phyloP scores from a whole-genome alignment of 1,140 invertebrate species.

The Diorhabda carinulata region DNA sequence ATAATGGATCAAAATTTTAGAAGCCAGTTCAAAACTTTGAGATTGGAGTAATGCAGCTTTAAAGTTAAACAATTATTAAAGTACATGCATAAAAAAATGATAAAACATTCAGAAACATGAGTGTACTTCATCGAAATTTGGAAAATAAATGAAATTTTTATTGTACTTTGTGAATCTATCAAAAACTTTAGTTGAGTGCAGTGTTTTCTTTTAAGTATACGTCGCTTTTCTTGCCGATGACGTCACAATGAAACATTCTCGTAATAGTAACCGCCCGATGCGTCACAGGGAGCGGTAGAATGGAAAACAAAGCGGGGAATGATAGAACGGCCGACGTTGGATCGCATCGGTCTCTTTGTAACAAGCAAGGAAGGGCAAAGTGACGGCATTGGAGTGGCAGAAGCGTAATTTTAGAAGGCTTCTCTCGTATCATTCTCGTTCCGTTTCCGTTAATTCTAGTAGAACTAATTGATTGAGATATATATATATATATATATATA shows the following conservation, averaged over 20 bases:
- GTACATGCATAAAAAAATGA: no score
- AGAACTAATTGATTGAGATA: neutral
- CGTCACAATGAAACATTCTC: conserved; percentile 10
- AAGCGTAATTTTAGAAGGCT: neutral
- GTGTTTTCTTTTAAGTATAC: neutral
- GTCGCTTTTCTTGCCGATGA: neutral
- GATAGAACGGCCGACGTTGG: neutral
- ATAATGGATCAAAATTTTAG: no score
- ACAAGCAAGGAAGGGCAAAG: neutral
- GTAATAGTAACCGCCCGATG: conserved; percentile 3
- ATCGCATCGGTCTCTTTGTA: neutral
- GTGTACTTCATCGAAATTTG: no score
- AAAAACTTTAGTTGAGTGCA: neutral
- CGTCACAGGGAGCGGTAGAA: conserved; percentile 1
- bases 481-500: no score
- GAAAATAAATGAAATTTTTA: no score
- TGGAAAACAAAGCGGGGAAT: neutral
- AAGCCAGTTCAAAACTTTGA: no score
- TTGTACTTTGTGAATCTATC: no score
- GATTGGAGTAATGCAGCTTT: no score
- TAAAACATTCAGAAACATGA: no score
- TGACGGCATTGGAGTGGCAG: neutral
- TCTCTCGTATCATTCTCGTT: neutral
- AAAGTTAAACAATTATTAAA: no score
- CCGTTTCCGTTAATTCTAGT: neutral